Percentiles rank a stretch among this genome's conserved stretches.
Conservation (phyloP, 2,113 vertebrate genomes). For the Periophthalmodon schlosseri region DNA sequence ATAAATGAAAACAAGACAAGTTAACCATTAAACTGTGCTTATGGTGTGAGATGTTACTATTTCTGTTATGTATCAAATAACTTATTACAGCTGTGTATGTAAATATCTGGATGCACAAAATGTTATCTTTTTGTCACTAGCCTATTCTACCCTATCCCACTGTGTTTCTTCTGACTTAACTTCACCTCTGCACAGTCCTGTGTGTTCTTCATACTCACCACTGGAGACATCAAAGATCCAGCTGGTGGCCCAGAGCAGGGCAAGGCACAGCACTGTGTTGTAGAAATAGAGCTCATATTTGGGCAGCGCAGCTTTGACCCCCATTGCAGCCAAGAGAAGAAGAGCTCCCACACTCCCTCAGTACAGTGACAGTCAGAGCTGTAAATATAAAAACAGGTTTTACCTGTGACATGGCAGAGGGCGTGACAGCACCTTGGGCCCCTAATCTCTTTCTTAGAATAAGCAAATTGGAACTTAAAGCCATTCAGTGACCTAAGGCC, state of each 20-base stretch:
- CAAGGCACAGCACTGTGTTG: constrained; percentile 81
- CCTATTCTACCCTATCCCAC: not conserved
- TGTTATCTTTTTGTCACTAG: not conserved
- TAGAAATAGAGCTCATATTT: constrained; percentile 89
- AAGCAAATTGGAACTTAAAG: not conserved
- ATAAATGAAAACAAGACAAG: no score
- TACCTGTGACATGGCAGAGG: not conserved
- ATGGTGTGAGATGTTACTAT: no score
- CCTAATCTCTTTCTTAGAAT: not conserved
- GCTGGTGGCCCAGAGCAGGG: constrained; percentile 84
- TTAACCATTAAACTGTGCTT: no score
- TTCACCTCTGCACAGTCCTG: not conserved
- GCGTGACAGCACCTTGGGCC: not conserved
- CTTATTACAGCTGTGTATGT: no score
- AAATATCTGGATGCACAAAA: not conserved
- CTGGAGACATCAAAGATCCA: constrained; percentile 88
- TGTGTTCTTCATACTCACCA: constrained; percentile 76
- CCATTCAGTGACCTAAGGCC: not conserved
- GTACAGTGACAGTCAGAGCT: constrained; percentile 5
- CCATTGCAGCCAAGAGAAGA: constrained; percentile 74
- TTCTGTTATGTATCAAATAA: no score
- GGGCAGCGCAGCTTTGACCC: constrained; percentile 86
- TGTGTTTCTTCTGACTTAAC: not conserved
- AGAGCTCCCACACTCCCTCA: constrained; percentile 29
- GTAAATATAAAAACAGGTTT: constrained; percentile 1